Base-by-base conservation (phyloP, 2,797 vertebrate species). In the Crypturellus tataupa region DNA sequence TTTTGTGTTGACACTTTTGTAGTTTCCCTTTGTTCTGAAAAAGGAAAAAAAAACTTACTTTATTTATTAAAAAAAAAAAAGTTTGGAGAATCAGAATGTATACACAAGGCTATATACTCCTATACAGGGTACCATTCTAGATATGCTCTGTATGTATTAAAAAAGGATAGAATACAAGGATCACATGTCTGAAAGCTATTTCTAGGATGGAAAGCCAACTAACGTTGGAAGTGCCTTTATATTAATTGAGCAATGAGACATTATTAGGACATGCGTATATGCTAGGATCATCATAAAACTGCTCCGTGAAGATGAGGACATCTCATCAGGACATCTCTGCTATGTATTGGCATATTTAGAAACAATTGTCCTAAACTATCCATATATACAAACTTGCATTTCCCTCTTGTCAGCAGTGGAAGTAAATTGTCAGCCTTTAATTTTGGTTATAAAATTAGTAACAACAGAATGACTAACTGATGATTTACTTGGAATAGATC, bases 1-100 rank as follows among this genome's bases (percentile, higher is more conserved):
- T 75, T 64, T 89, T 62, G 42, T 84, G 65, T 78, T 90, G 69
- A 44, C 62, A 60, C 65, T 91, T 94, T 91, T 65, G 29, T 40
- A 76, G 17, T 69, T 95, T 85, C 40, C 49, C 67, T 89, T 25
- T 63, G 12, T 91, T 94, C 33, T 59, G 23, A 33, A 62, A 64
- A 35, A 69, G 80, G 33, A 56, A 9, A 53, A 92, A 92, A n/a
- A 19, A 56, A n/a, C n/a, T n/a, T 64, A n/a, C 37, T 10, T 39
- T 40, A 42, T 5, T 15, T 42, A n/a, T n/a, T 15, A 42, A 42
- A 42, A 42, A 42, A 40, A 80, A 75, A 35, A 14, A 75, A n/a
- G 21, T 85, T 78, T 86, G 51, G 55, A 69, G 51, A 29, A 24
- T 88, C 6, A 35, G 59, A 78, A 64, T 68, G 64, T 23, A 4